Evolutionary conservation across 2,888 invertebrate genomes (phyloP), one percentile per base, ranked within the genome.

Genomic region (Sarcophaga rosellei): DNA sequence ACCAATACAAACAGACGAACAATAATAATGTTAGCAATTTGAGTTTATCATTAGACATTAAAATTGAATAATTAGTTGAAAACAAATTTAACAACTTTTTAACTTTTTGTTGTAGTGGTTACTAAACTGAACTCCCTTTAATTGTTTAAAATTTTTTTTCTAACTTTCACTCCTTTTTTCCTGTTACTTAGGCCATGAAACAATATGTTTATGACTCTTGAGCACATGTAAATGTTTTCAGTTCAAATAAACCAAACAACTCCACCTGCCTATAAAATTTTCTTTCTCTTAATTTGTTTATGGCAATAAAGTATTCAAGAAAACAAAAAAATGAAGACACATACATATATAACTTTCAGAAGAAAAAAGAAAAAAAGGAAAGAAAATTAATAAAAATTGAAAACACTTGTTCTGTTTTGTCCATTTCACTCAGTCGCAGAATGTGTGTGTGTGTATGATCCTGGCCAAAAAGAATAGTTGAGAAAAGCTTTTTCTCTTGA

Each of bases 61-160:
- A 86, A 86, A 70, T 73, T 77, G 61, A 80, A 77, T 80, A 83
- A 86, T 86, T 80, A 86, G 80, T 83, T 83, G 63, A 11, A 83
- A 77, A 74, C 80, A 69, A 86, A 83, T 86, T 86, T 82, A 82
- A 72, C 69, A 69, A 69, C 68, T 74, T 79, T 79, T 68, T 61
- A 35, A 17, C 35, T 68, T 23, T 77, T 35, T 53, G 53, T 53
- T 53, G 53, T 53, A 17, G 53, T 17, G 12, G 53, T 53, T 53
- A 53, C 17, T 53, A 44, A n/a, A 57, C 11, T 20, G 68, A 66
- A 77, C 15, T 77, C 63, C 63, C 63, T 79, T 79, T 74, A 57
- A 74, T 69, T 69, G 63, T 57, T 69, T 63, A n/a, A 20, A 12
- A 45, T 69, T 63, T 21, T 70, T 17, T 23, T 10, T 66, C 4